Conservation (phyloP, 2,888 invertebrate genomes). For the Acutogordius australiensis region DNA sequence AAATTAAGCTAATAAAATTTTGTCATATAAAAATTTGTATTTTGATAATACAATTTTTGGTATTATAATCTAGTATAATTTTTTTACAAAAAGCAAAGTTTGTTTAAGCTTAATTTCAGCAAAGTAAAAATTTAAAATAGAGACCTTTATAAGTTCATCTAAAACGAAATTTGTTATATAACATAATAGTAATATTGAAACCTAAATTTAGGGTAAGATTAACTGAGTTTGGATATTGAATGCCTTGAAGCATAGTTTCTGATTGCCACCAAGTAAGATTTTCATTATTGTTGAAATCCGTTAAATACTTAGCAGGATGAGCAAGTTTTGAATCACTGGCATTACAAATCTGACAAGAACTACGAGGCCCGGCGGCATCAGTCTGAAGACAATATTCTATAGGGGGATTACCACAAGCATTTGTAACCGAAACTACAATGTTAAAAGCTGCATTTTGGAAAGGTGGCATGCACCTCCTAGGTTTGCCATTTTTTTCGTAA, state of each 20-base stretch:
- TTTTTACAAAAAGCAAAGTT: no score
- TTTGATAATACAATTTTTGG: no score
- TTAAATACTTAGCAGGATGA: slow-evolving; percentile 45
- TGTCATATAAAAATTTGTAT: no score
- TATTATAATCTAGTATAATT: no score
- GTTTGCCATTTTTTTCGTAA: slow-evolving; percentile 21
- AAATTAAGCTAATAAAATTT: no score
- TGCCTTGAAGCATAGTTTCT: slow-evolving; percentile 74
- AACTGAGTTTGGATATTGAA: slow-evolving; percentile 62
- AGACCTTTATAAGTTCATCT: no score
- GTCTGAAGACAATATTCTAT: slow-evolving; percentile 70
- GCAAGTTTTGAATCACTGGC: slow-evolving; percentile 30
- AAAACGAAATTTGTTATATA: no score
- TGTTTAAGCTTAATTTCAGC: no score
- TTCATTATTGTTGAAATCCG: slow-evolving; percentile 62
- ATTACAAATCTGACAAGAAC: slow-evolving; percentile 31
- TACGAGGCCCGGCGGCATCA: slow-evolving; percentile 31
- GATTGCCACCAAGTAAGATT: slow-evolving; percentile 90
- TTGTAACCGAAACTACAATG: slow-evolving; percentile 59
- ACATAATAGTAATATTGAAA: no score
- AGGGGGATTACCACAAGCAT: slow-evolving; percentile 60
- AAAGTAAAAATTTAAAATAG: no score
- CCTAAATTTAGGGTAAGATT: slow-evolving; percentile 62
- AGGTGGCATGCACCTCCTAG: slow-evolving; percentile 66
- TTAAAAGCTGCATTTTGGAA: slow-evolving; percentile 84